These are phyloP conservation scores for Amiota minor DNA, from an alignment of 2,888 invertebrate species.

Conservation along the genomic window DNA sequence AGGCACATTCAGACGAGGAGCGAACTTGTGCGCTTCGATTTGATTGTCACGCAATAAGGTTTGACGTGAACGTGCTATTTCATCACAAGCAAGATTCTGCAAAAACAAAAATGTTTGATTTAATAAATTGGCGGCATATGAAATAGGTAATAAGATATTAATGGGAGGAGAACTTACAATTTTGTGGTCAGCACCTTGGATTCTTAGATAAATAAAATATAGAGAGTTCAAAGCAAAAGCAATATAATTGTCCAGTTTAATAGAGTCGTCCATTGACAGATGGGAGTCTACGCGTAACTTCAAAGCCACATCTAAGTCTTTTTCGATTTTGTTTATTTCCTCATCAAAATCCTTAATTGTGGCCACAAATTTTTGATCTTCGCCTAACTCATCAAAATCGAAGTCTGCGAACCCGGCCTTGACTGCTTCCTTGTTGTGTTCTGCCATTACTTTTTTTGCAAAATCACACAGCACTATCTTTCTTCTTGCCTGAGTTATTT, in stretches of 20 bases:
- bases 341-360: constrained; percentile 54
- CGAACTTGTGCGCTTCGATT: constrained; percentile 36
- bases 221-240: constrained; percentile 49
- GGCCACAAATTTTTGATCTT: constrained; percentile 57
- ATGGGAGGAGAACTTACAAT: constrained; percentile 36
- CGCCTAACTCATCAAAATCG: constrained; percentile 61
- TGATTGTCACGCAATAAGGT: constrained; percentile 49
- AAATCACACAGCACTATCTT: not conserved
- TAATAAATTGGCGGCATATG: not conserved
- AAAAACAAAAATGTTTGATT: not conserved
- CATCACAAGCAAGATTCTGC: constrained; percentile 49
- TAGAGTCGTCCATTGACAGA: constrained; percentile 41
- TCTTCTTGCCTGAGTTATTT: not conserved
- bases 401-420: not conserved
- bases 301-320: constrained; percentile 42
- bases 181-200: constrained; percentile 46
- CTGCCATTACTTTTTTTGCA: too few relatives aligned
- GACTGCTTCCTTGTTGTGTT: not conserved
- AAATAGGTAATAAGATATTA: not conserved
- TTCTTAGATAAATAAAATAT: constrained; percentile 51
- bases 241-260: constrained; percentile 52
- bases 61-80: constrained; percentile 47
- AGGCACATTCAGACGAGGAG: constrained; percentile 46
- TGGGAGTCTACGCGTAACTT: not conserved
- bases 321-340: constrained; percentile 56